These are phyloP conservation scores for Amblyopsis rosae DNA, from an alignment of 2,113 vertebrate species.

Conservation along the genomic window DNA sequence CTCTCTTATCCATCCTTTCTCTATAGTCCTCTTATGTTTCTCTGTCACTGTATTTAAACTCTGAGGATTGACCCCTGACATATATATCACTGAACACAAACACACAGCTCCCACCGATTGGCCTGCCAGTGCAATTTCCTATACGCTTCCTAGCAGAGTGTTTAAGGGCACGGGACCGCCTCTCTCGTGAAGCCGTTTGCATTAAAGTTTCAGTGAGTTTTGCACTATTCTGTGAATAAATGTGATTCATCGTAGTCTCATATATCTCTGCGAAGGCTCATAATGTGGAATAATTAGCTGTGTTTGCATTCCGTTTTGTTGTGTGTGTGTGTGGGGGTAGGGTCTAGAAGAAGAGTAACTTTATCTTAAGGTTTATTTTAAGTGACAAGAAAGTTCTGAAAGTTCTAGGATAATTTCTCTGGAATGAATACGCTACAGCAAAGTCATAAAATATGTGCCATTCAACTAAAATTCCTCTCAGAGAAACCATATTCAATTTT, in stretches of 20 bases:
- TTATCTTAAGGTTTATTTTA: no score
- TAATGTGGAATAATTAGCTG: constrained; percentile 24
- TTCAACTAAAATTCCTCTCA: no score
- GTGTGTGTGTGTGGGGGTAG: background rate
- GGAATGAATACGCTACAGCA: no score
- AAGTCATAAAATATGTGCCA: no score
- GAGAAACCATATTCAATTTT: no score
- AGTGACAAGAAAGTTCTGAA: no score
- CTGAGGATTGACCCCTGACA: constrained; percentile 45
- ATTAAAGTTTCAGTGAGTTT: constrained; percentile 49
- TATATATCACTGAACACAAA: constrained; percentile 27
- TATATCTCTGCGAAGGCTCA: constrained; percentile 23
- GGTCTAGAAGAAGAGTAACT: no score
- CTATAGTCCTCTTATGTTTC: constrained; percentile 10
- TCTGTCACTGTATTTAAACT: constrained; percentile 61
- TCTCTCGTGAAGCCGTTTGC: constrained; percentile 31
- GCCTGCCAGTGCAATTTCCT: no score
- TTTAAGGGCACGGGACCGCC: constrained; percentile 27
- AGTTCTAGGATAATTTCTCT: no score
- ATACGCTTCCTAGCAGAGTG: constrained; percentile 13
- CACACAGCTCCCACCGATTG: constrained; percentile 4
- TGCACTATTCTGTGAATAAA: constrained; percentile 33
- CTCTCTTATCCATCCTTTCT: background rate
- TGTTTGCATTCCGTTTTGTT: background rate
- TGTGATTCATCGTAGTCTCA: constrained; percentile 18